A percentile compares a stretch with the other conserved stretches of the same genome.
phyloP scores from a whole-genome alignment of 2,113 vertebrate species.

The Benitochromis conjunctus region DNA sequence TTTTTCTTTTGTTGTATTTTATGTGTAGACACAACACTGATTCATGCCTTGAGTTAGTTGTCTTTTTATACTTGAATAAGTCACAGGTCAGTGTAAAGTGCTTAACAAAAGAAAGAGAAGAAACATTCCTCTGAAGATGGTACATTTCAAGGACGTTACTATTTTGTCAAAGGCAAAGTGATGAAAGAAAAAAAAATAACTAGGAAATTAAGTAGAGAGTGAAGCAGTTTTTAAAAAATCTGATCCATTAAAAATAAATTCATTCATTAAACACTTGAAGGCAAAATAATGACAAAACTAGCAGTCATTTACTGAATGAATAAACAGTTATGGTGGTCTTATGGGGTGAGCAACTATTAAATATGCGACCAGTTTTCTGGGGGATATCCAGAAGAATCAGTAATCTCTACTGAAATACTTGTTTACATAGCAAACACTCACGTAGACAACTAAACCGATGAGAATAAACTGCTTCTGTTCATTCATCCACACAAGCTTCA shows the following conservation, averaged over 20 bases:
- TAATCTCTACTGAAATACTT: conserved; percentile 66
- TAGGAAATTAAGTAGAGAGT: background rate
- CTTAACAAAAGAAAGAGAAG: background rate
- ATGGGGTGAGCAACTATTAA: background rate
- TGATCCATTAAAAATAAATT: background rate
- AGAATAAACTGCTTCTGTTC: conserved; percentile 50
- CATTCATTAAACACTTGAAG: background rate
- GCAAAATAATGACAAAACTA: background rate
- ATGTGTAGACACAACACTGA: background rate
- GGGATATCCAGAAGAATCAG: conserved; percentile 9
- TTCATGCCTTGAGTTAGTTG: background rate
- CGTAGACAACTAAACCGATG: conserved; percentile 48
- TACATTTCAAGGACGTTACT: background rate
- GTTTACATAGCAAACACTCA: conserved; percentile 67
- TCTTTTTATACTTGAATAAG: background rate
- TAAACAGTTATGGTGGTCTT: background rate
- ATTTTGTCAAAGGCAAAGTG: background rate
- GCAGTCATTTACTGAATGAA: background rate
- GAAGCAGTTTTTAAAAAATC: background rate
- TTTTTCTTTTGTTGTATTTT: background rate
- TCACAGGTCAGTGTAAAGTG: background rate
- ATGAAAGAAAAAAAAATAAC: background rate
- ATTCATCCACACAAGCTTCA: conserved; percentile 51
- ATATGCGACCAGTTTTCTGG: background rate
- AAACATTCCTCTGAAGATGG: background rate